Base-by-base conservation (phyloP, 2,797 vertebrate genomes). In the Prionace glauca region DNA sequence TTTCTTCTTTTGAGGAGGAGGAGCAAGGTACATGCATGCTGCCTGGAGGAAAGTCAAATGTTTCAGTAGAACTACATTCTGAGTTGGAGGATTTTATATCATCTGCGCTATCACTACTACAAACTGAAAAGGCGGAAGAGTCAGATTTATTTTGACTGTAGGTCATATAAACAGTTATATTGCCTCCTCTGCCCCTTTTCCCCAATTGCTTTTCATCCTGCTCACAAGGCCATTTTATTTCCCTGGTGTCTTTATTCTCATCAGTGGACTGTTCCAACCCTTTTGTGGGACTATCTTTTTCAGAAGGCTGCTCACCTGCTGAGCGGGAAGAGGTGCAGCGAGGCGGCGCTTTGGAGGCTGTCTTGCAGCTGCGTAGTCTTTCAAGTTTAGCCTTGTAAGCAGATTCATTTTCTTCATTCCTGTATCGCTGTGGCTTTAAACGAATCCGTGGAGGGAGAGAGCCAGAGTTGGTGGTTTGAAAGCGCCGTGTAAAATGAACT, bases 371-470 rank as follows among this genome's bases (percentile, higher is more conserved):
- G 96, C 97, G 97, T 97, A 98, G 97, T 97, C 98, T 98, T 97
- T 98, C 98, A 97, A 98, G 98, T 97, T 98, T 98, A 69, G 97
- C 97, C 98, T 98, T 98, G 97, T 98, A 96, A 96, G 98, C 98
- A 96, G 98, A 98, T 97, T 98, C 98, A 96, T 98, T 98, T 95
- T 99, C 99, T 96, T 99, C 99, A 9, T 99, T 99, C 97, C 99
- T 98, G 96, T 99, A 99, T 97, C 99, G 98, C 97, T 99, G 99
- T 74, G 99, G 99, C 98, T 99, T 99, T 96, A 99, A 98, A 79
- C 99, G 98, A 97, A 98, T 98, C 96, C 98, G 97, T 96, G 99
- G 98, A 96, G 98, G 97, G 96, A 99, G 96, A 96, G 99, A 96
- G 96, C 98, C 98, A 97, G 98, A 98, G 97, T 98, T 98, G 96